These are phyloP conservation scores for Drosophila melanica DNA, from an alignment of 1,140 invertebrate genomes.

Conservation along the genomic window DNA sequence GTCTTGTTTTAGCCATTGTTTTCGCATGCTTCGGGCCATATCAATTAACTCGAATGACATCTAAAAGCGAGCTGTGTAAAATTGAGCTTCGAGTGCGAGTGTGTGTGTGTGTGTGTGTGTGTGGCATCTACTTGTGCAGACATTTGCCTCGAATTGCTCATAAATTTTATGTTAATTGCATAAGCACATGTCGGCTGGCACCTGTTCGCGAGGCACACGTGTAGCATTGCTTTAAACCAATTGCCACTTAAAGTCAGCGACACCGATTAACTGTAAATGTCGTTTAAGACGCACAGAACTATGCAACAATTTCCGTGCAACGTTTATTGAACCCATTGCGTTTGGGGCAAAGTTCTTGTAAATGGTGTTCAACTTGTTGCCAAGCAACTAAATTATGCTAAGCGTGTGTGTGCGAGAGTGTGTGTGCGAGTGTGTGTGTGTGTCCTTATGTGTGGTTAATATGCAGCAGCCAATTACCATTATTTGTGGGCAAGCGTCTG, in stretches of 20 bases:
- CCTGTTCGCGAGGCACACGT: conserved; percentile 16
- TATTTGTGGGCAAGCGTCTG: conserved; percentile 22
- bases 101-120: not conserved
- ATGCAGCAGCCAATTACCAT: conserved; percentile 39
- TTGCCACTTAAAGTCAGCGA: conserved; percentile 29
- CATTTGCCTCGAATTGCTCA: conserved; percentile 63
- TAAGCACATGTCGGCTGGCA: conserved; percentile 27
- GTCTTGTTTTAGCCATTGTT: conserved; percentile 18
- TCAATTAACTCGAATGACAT: conserved; percentile 64
- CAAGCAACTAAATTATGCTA: conserved; percentile 19
- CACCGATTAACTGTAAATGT: conserved; percentile 28
- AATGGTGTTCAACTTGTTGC: conserved; percentile 21
- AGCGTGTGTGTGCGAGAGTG: not conserved
- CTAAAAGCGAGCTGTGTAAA: conserved; percentile 44
- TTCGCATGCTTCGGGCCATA: conserved; percentile 44
- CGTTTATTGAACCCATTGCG: not conserved
- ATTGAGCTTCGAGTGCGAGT: conserved; percentile 47
- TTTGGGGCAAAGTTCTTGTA: not conserved
- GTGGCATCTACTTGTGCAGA: conserved; percentile 54
- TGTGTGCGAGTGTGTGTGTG: not conserved
- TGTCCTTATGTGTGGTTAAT: conserved; percentile 11
- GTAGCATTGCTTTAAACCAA: conserved; percentile 21
- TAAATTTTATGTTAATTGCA: conserved; percentile 76
- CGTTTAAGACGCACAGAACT: conserved; percentile 19
- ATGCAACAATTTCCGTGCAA: conserved; percentile 24